Conservation (phyloP, 2,113 vertebrate genomes). For the Chloropsis cyanopogon region DNA sequence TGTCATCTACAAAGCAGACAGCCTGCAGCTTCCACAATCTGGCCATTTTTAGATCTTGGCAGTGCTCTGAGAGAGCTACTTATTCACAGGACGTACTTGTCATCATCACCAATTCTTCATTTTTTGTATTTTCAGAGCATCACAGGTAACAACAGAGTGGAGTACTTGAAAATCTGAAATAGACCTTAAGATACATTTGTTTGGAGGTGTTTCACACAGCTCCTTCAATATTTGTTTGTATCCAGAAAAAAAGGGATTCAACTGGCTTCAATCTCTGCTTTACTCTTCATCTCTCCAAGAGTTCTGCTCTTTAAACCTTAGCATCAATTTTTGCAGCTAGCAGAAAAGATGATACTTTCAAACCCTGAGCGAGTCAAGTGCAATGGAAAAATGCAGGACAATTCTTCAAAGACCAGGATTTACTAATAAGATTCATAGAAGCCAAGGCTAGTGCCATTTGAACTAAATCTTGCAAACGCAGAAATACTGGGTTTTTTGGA, state of each 20-base stretch:
- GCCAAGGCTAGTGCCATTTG: neutral
- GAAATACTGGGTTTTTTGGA: neutral
- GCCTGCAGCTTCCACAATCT: slow-evolving; percentile 23
- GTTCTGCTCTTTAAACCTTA: neutral
- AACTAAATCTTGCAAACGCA: neutral
- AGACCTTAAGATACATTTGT: neutral
- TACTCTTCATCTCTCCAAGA: neutral
- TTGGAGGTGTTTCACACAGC: neutral
- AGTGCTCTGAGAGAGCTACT: neutral
- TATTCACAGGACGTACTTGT: neutral
- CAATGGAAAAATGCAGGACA: neutral
- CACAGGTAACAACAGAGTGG: neutral
- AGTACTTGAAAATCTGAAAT: neutral
- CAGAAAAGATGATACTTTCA: neutral
- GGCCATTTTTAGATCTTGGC: neutral
- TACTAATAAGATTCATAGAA: neutral
- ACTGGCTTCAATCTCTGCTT: neutral
- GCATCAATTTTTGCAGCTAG: neutral
- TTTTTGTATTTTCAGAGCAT: neutral
- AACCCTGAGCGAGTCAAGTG: neutral
- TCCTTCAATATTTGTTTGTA: neutral
- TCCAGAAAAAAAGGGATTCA: neutral
- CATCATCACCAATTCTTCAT: neutral
- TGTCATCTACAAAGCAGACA: slow-evolving; percentile 19
- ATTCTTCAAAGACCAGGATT: neutral